Percentiles rank a stretch among this genome's conserved stretches.
phyloP scores from a whole-genome alignment of 2,888 invertebrate genomes.

The Oxycera nigricornis region DNA sequence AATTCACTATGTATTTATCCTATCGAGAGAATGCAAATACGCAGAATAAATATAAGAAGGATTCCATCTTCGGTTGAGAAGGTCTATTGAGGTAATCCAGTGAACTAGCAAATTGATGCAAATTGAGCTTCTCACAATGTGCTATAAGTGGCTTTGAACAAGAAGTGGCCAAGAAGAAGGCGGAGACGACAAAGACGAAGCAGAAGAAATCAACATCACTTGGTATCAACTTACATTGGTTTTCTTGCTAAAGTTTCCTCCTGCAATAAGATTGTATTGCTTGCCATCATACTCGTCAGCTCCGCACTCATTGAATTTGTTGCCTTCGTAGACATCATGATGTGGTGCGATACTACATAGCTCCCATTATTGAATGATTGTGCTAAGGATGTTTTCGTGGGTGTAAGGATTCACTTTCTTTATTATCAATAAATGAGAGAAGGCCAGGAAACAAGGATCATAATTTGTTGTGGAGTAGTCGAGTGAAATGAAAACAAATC shows the following conservation, averaged over 20 bases:
- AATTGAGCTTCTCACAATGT: conserved; percentile 39
- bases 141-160: conserved; percentile 31
- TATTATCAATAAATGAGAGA: background rate
- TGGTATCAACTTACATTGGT: conserved; percentile 34
- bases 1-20: background rate
- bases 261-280: background rate
- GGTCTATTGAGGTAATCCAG: conserved; percentile 37
- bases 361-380: background rate
- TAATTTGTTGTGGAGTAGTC: background rate
- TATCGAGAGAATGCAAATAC: conserved; percentile 36
- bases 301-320: conserved; percentile 18
- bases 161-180: conserved; percentile 34
- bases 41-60: conserved; percentile 27
- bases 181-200: too few species aligned
- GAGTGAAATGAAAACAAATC: conserved; percentile 28
- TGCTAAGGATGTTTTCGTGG: background rate
- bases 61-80: conserved; percentile 2
- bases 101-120: conserved; percentile 39
- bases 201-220: too few species aligned
- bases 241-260: background rate
- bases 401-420: background rate
- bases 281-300: background rate
- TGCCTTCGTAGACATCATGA: conserved; percentile 16
- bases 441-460: background rate
- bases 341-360: background rate